These are phyloP conservation scores for Andrena dorsata DNA, from an alignment of 2,888 invertebrate genomes.

Conservation along the genomic window DNA sequence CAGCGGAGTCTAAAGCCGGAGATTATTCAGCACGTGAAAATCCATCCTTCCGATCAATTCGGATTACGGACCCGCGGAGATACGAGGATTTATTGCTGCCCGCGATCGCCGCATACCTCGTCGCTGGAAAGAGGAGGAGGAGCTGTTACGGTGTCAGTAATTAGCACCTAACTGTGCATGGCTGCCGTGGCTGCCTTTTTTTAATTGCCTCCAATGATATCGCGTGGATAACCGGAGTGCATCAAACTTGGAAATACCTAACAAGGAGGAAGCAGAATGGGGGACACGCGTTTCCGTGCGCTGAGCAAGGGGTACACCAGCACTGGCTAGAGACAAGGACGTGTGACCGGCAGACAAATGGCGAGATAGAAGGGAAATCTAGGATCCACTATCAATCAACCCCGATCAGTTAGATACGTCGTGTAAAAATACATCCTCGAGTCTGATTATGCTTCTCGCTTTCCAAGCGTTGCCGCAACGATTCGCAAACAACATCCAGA, in stretches of 20 bases:
- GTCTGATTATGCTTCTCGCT: background rate
- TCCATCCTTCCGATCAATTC: too few relatives aligned
- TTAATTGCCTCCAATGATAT: slow-evolving; percentile 42
- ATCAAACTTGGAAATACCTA: slow-evolving; percentile 31
- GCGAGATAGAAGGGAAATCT: too few relatives aligned
- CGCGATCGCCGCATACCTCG: background rate
- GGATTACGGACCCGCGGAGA: too few relatives aligned
- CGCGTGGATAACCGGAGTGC: slow-evolving; percentile 28
- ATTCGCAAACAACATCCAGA: background rate
- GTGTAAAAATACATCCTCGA: background rate
- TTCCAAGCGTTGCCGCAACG: background rate
- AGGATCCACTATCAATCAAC: too few relatives aligned
- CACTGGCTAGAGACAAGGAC: background rate
- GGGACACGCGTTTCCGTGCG: slow-evolving; percentile 35
- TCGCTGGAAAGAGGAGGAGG: background rate
- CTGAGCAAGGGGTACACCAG: slow-evolving; percentile 19
- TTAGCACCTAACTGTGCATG: slow-evolving; percentile 42
- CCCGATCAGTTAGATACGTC: too few relatives aligned
- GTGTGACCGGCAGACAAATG: too few relatives aligned
- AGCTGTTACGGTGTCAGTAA: slow-evolving; percentile 32
- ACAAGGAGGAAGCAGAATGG: slow-evolving; percentile 29
- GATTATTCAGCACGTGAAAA: too few relatives aligned
- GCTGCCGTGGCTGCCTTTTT: slow-evolving; percentile 4
- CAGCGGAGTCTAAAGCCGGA: background rate
- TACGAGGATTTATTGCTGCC: background rate